Percentiles rank a stretch among this genome's conserved stretches.
These are phyloP conservation scores for Achlya flavicornis DNA, from an alignment of 2,888 invertebrate genomes.

Conservation along the genomic window DNA sequence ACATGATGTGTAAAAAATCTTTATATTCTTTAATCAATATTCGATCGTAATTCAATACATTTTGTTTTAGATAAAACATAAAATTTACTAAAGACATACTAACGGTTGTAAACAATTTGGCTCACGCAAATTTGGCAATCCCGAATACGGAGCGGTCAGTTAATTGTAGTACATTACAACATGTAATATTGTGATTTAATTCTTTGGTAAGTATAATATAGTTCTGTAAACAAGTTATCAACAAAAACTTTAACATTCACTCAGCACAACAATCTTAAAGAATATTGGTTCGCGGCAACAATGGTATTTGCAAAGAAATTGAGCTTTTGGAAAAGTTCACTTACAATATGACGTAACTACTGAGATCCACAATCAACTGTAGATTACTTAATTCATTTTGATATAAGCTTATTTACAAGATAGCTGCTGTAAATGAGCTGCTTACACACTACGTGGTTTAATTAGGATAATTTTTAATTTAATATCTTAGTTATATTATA, in stretches of 20 bases:
- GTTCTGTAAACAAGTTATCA: conserved; percentile 15
- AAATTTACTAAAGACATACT: conserved; percentile 17
- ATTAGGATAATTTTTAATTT: background rate
- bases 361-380: conserved; percentile 83
- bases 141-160: conserved; percentile 17
- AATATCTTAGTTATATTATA: background rate
- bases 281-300: conserved; percentile 66
- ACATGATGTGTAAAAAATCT: background rate
- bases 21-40: background rate
- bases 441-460: background rate
- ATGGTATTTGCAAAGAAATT: conserved; percentile 49
- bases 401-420: conserved; percentile 18
- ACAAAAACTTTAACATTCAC: conserved; percentile 44
- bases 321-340: conserved; percentile 65
- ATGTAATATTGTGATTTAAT: conserved; percentile 32
- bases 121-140: conserved; percentile 32
- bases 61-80: conserved; percentile 21
- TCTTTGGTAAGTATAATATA: conserved; percentile 18
- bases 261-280: conserved; percentile 63
- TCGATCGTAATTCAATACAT: background rate
- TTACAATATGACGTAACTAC: conserved; percentile 70
- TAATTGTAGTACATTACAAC: conserved; percentile 17
- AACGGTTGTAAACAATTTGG: conserved; percentile 30
- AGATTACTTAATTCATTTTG: conserved; percentile 70
- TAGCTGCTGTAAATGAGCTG: conserved; percentile 15